Base-by-base conservation (phyloP, 2,888 invertebrate genomes). In the Melolontha melolontha region DNA sequence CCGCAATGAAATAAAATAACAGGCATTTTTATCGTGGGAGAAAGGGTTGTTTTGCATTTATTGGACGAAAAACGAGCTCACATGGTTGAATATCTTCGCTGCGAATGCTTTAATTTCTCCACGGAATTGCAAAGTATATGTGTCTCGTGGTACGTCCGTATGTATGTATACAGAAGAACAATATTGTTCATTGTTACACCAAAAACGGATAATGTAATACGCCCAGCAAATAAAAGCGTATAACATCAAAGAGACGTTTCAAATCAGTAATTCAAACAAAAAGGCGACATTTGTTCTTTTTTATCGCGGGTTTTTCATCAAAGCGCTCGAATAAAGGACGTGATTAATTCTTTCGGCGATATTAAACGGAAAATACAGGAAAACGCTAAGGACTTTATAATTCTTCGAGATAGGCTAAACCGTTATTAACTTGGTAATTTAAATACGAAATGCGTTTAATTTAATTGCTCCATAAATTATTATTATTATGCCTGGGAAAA, bases 31-130 rank as follows among this genome's bases (percentile, higher is more conserved):
- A 16, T 17, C 40, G 40, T 17, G 14, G 40, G 40, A 54, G 22
- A 44, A 59, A 59, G 47, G 11, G 14, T 44, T 59, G 59, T 44
- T 59, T 59, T 59, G 47, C 47, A 59, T 59, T 59, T 59, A 59
- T 44, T 47, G 44, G 29, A 59, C 27, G 17, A 41, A 39, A 39
- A 27, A 22, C 16, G 27, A 57, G 42, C 54, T 39, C 44, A 44
- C 17, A 41, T 57, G 42, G 44, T 29, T 42, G 57, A 16, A 57
- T 57, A 12, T 57, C 57, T 57, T 59, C 29, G 11, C 16, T 27
- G 59, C 6, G 59, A 59, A 59, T 34, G 44, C 34, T 62, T 62
- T 62, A 47, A 62, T 62, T 62, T 62, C 47, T 62, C 59, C 47
- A 34, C 22, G 59, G 59, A 59, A 47, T 59, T 59, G 34, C 47